Evolutionary conservation across 2,888 invertebrate species (phyloP).

Genomic region (Cephus pulcher): DNA sequence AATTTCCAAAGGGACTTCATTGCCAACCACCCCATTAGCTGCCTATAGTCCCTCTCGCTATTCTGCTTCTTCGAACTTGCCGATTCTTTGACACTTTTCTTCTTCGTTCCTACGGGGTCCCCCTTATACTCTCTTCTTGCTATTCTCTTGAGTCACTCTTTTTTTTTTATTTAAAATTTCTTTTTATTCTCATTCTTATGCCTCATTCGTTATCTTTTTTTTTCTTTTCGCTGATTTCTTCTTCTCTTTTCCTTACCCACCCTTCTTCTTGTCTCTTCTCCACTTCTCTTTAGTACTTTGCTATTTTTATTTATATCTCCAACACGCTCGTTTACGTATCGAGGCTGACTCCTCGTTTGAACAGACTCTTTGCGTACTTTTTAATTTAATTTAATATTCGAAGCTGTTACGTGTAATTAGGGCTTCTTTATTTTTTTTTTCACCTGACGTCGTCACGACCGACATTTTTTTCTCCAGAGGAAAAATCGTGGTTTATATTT

Average conservation of each 20-base stretch:
- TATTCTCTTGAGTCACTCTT: not conserved
- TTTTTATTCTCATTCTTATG: conserved; percentile 24
- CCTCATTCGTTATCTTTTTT: conserved; percentile 16
- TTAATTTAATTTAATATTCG: not conserved
- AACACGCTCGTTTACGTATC: not conserved
- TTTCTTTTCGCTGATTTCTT: not conserved
- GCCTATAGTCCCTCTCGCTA: not conserved
- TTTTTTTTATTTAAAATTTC: no score
- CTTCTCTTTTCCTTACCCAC: not conserved
- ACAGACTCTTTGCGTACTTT: not conserved
- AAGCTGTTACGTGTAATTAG: not conserved
- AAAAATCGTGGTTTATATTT: not conserved
- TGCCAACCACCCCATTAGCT: not conserved
- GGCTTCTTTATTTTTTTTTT: not conserved
- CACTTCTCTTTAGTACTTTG: not conserved
- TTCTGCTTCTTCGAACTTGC: not conserved
- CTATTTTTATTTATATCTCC: not conserved
- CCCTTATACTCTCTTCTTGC: not conserved
- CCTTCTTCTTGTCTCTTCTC: not conserved
- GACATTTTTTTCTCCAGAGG: no score
- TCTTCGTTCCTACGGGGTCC: no score
- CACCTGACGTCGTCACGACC: no score
- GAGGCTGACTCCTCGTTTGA: not conserved
- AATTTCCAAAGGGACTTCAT: not conserved
- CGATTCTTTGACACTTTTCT: not conserved